These are phyloP conservation scores for Toxotes lorentzi DNA, from an alignment of 2,797 vertebrate genomes.

Conservation along the genomic window DNA sequence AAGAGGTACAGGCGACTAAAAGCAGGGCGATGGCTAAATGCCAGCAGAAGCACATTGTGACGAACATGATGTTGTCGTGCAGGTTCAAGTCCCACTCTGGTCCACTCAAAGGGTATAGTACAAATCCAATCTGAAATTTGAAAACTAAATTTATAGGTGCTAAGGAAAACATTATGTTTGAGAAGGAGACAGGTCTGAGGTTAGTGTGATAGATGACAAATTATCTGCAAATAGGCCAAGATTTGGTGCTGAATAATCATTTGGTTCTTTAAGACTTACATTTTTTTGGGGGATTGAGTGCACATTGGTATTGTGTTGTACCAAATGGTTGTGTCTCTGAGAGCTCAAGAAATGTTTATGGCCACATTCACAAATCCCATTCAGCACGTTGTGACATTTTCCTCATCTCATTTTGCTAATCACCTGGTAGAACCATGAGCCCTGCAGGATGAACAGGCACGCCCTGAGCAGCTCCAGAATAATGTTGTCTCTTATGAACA, in stretches of 20 bases:
- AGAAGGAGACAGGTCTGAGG: neutral
- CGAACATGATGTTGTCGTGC: slow-evolving; percentile 87
- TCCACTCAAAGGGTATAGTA: slow-evolving; percentile 90
- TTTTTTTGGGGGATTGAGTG: neutral
- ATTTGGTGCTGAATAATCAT: neutral
- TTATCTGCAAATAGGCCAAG: neutral
- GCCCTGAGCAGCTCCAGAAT: slow-evolving; percentile 89
- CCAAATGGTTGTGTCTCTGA: neutral
- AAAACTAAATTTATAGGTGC: neutral
- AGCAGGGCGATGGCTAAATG: slow-evolving; percentile 85
- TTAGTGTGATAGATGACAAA: neutral
- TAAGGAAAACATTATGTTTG: neutral
- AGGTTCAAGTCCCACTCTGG: slow-evolving; percentile 84
- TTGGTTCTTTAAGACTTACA: neutral
- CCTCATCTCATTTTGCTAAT: neutral
- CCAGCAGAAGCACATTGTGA: slow-evolving; percentile 98
- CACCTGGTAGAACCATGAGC: slow-evolving; percentile 98
- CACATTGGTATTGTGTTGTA: neutral
- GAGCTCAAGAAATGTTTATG: neutral
- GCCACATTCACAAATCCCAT: neutral
- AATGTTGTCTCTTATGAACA: slow-evolving; percentile 87
- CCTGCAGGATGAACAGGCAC: slow-evolving; percentile 88
- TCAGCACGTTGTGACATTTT: neutral
- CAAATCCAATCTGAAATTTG: slow-evolving; percentile 91
- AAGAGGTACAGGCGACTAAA: slow-evolving; percentile 75